These are phyloP conservation scores for Crotalus tigris DNA, from an alignment of 2,113 vertebrate genomes.

Conservation along the genomic window DNA sequence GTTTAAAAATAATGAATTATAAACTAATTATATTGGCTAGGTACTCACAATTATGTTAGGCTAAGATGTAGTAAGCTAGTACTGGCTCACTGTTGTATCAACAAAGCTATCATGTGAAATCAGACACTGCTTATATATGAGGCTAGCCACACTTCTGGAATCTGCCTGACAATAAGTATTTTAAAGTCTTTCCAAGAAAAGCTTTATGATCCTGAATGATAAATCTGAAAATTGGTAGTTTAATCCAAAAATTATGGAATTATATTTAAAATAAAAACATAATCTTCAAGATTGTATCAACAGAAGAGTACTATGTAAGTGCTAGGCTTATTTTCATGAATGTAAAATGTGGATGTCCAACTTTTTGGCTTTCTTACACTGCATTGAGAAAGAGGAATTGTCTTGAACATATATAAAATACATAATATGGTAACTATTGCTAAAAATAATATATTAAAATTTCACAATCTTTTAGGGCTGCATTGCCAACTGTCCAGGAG, in stretches of 20 bases:
- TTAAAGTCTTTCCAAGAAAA: background rate
- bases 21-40: background rate
- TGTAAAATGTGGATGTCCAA: background rate
- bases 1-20: background rate
- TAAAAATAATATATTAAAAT: too few relatives aligned
- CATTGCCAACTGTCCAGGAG: too few relatives aligned
- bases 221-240: background rate
- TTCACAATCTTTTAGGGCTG: too few relatives aligned
- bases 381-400: too few relatives aligned
- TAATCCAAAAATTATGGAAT: background rate
- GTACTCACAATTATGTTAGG: background rate
- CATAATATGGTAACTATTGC: too few relatives aligned
- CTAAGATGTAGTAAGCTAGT: background rate
- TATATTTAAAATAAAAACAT: background rate
- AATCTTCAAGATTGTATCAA: background rate
- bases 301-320: too few relatives aligned
- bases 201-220: background rate
- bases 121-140: background rate
- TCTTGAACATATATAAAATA: too few relatives aligned
- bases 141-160: background rate
- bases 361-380: too few relatives aligned
- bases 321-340: background rate
- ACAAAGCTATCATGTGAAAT: background rate
- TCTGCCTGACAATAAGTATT: background rate
- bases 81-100: background rate